Conservation (phyloP, 2,113 vertebrate species). For the Thamnophis sirtalis region DNA sequence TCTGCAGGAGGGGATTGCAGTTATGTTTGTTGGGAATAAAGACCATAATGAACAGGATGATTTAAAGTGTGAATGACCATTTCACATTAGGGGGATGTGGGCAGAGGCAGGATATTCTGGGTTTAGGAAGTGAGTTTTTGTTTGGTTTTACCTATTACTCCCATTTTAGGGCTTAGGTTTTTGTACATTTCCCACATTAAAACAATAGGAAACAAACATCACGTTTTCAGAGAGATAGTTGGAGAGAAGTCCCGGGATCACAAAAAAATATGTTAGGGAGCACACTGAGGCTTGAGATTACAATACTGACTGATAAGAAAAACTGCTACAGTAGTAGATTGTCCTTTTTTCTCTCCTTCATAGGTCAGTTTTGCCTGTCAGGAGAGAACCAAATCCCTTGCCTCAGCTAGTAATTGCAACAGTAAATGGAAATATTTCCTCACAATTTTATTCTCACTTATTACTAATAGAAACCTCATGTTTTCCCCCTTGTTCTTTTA, state of each 20-base stretch:
- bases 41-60: not conserved
- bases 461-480: not conserved
- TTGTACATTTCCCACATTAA: not conserved
- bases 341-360: not conserved
- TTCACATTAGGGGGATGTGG: not conserved
- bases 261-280: not conserved
- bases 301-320: not conserved
- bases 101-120: not conserved
- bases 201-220: not conserved
- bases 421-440: not conserved
- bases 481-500: constrained; percentile 20
- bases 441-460: not conserved
- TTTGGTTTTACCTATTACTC: not conserved
- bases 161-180: not conserved
- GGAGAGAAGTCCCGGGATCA: not conserved
- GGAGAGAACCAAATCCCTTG: not conserved
- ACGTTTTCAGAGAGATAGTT: not conserved
- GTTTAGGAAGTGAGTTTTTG: not conserved
- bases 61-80: not conserved
- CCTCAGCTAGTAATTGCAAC: not conserved
- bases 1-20: not conserved
- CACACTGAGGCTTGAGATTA: not conserved
- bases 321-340: not conserved
- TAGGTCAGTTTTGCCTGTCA: not conserved
- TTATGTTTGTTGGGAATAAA: not conserved